These are phyloP conservation scores for Chrysemys picta DNA, from an alignment of 2,113 vertebrate species.

Conservation along the genomic window DNA sequence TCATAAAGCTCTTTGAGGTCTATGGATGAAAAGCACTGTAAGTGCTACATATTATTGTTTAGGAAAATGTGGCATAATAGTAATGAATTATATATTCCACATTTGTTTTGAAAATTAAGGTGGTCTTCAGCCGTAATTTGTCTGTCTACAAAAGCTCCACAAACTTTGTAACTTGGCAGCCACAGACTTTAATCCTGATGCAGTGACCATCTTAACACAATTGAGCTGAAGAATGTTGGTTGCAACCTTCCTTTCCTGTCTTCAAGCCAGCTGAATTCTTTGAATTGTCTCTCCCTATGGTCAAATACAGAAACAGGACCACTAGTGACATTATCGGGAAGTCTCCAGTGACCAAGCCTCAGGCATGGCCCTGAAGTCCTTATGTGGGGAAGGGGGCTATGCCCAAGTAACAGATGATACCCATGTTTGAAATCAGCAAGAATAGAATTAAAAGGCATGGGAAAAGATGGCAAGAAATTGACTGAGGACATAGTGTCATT, in stretches of 20 bases:
- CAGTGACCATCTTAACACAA: background rate
- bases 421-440: background rate
- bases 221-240: background rate
- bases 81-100: background rate
- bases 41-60: background rate
- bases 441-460: background rate
- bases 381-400: background rate
- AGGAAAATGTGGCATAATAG: background rate
- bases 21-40: background rate
- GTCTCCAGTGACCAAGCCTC: background rate
- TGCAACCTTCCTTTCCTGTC: background rate
- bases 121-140: background rate
- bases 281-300: background rate
- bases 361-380: background rate
- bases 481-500: background rate
- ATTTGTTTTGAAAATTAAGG: conserved; percentile 26
- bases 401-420: background rate
- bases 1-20: background rate
- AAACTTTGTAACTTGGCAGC: background rate
- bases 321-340: background rate
- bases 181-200: background rate
- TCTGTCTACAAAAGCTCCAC: background rate
- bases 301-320: background rate
- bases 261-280: background rate
- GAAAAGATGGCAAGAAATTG: background rate